These are phyloP conservation scores for Mugil cephalus DNA, from an alignment of 2,113 vertebrate genomes.

Conservation along the genomic window DNA sequence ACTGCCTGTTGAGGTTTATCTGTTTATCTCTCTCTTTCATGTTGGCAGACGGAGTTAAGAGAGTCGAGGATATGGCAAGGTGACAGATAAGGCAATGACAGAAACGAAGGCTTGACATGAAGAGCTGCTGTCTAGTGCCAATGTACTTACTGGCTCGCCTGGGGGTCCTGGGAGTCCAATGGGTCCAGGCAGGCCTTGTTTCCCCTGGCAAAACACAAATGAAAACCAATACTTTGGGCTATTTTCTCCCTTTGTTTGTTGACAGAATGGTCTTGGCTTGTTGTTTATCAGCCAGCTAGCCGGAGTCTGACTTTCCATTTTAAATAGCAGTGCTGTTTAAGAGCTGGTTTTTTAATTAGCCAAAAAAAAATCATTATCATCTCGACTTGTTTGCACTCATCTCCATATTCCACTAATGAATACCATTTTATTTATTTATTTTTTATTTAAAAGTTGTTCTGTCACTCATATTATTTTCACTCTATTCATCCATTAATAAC, in stretches of 20 bases:
- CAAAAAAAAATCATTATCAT: too few species aligned
- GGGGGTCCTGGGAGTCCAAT: slow-evolving; percentile 87
- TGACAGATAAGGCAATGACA: slow-evolving; percentile 54
- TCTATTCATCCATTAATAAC: neutral
- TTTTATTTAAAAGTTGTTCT: too few species aligned
- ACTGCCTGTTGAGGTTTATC: slow-evolving; percentile 59
- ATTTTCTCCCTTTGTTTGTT: slow-evolving; percentile 45
- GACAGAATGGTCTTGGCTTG: slow-evolving; percentile 37
- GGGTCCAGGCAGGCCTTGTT: slow-evolving; percentile 87
- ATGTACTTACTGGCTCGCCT: slow-evolving; percentile 89
- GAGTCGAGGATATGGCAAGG: slow-evolving; percentile 45
- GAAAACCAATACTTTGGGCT: slow-evolving; percentile 21
- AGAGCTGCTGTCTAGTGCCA: slow-evolving; percentile 43
- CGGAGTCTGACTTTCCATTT: slow-evolving; percentile 26
- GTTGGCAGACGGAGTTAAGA: slow-evolving; percentile 53
- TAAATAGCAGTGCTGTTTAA: slow-evolving; percentile 3
- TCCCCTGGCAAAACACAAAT: slow-evolving; percentile 85
- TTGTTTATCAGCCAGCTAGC: slow-evolving; percentile 16
- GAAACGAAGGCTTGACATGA: slow-evolving; percentile 58
- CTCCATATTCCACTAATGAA: neutral
- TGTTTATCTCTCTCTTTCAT: slow-evolving; percentile 59
- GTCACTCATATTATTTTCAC: neutral
- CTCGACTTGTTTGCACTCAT: slow-evolving; percentile 1
- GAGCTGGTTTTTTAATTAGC: slow-evolving; percentile 29
- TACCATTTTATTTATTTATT: too few species aligned